Conservation (phyloP, 1,140 invertebrate species). For the Drosophila pseudoobscura region DNA sequence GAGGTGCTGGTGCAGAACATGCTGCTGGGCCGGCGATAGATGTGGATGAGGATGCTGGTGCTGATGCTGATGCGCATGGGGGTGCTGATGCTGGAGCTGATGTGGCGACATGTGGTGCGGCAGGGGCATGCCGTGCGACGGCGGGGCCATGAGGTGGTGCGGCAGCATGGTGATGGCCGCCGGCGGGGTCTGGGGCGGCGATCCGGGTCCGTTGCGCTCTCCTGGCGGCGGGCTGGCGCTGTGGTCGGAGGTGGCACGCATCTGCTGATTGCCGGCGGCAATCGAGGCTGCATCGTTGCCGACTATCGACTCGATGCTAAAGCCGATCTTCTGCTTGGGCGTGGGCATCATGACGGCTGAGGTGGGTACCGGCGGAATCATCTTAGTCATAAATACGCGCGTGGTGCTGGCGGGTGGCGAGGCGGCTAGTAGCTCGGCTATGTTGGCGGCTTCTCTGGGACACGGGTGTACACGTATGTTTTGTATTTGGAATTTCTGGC, state of each 20-base stretch:
- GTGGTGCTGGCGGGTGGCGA: conserved; percentile 50
- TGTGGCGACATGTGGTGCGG: conserved; percentile 48
- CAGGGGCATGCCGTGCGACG: conserved; percentile 48
- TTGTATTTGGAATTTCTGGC: conserved; percentile 1
- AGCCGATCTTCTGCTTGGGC: conserved; percentile 96
- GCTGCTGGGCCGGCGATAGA: conserved; percentile 73
- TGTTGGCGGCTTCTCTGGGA: conserved; percentile 63
- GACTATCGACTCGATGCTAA: conserved; percentile 97
- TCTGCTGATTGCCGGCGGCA: conserved; percentile 57
- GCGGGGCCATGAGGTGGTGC: conserved; percentile 64
- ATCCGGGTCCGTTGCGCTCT: conserved; percentile 68
- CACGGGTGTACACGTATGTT: conserved; percentile 1
- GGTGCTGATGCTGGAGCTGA: conserved; percentile 10
- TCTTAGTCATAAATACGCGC: conserved; percentile 83
- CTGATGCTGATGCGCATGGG: conserved; percentile 32
- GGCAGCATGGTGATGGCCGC: conserved; percentile 53
- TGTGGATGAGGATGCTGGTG: conserved; percentile 54
- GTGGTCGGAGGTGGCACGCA: conserved; percentile 30
- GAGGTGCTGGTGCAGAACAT: conserved; percentile 68
- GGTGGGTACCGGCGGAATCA: conserved; percentile 84
- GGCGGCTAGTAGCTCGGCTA: conserved; percentile 73
- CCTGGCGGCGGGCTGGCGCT: conserved; percentile 43
- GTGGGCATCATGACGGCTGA: conserved; percentile 90
- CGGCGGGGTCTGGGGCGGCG: conserved; percentile 76
- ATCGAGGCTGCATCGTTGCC: conserved; percentile 84